These are phyloP conservation scores for Hirudo medicinalis DNA, from an alignment of 1,140 invertebrate genomes.

Conservation along the genomic window DNA sequence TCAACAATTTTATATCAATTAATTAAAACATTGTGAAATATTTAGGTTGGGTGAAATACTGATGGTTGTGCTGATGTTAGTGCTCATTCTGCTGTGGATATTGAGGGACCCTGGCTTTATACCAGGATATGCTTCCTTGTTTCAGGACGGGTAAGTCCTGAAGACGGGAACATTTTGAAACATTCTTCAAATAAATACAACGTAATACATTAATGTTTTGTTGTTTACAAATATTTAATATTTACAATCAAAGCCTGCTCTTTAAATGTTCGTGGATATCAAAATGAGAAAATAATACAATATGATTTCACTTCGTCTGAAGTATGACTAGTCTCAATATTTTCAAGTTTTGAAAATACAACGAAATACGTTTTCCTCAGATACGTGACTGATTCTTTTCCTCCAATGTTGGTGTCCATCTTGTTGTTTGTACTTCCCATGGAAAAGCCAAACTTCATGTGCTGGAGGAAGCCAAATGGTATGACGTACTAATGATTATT, in stretches of 20 bases:
- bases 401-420: conserved; percentile 19
- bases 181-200: not conserved
- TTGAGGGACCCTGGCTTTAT: conserved; percentile 69
- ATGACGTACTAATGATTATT: not conserved
- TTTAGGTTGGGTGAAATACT: conserved; percentile 52
- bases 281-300: no score
- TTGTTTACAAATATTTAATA: no score
- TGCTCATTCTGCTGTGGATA: conserved; percentile 69
- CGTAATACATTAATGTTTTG: no score
- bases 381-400: conserved; percentile 28
- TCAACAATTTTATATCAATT: not conserved
- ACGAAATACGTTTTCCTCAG: conserved; percentile 25
- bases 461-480: conserved; percentile 22
- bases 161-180: not conserved
- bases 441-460: conserved; percentile 15
- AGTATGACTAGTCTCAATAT: no score
- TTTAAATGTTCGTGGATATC: no score
- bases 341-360: not conserved
- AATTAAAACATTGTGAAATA: not conserved
- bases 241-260: no score
- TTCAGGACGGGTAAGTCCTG: conserved; percentile 27
- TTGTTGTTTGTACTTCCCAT: conserved; percentile 19
- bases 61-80: conserved; percentile 59
- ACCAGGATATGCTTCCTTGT: conserved; percentile 49
- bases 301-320: no score